Evolutionary conservation across 1,140 invertebrate genomes (phyloP).

Genomic region (Goniozus legneri): DNA sequence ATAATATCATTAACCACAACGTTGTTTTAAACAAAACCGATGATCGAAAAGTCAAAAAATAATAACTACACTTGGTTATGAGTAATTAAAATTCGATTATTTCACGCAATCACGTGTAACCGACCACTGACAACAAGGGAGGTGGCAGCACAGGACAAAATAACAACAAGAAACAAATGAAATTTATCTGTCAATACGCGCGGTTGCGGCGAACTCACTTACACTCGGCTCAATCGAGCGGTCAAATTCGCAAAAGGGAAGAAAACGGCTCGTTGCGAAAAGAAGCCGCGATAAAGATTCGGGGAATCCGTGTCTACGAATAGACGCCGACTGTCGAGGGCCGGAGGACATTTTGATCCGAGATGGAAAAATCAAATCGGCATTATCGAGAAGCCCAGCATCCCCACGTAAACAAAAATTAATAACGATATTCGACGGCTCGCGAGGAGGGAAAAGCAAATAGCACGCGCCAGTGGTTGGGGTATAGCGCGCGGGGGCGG

Average conservation of each 20-base stretch:
- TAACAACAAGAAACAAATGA: constrained; percentile 27
- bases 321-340: too few species aligned
- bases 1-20: too few species aligned
- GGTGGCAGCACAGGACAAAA: constrained; percentile 32
- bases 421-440: too few species aligned
- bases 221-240: not conserved
- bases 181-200: constrained; percentile 27
- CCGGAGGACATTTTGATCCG: too few species aligned
- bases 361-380: too few species aligned
- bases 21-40: too few species aligned
- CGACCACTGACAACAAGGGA: constrained; percentile 22
- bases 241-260: not conserved
- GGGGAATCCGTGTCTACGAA: too few species aligned
- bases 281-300: not conserved
- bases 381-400: too few species aligned
- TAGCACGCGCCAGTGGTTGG: constrained; percentile 23
- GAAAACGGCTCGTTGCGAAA: too few species aligned
- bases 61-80: not conserved
- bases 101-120: constrained; percentile 34
- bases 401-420: too few species aligned
- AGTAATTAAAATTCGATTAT: too few species aligned
- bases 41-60: not conserved
- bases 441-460: constrained; percentile 4
- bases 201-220: not conserved
- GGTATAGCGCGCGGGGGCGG: constrained; percentile 24